phyloP scores from a whole-genome alignment of 2,113 vertebrate species.

The Gymnarchus niloticus region DNA sequence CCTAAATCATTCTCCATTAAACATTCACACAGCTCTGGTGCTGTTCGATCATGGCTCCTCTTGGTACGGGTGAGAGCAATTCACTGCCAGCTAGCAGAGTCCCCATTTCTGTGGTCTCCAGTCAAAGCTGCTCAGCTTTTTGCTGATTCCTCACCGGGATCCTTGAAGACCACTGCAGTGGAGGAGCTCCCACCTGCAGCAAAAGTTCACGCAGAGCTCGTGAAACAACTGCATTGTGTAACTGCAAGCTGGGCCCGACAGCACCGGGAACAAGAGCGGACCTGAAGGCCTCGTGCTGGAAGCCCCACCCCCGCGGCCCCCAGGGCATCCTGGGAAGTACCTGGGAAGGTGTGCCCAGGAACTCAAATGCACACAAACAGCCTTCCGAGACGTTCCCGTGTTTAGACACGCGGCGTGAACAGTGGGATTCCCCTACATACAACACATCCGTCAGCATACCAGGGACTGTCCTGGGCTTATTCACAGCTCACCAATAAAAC shows the following conservation, averaged over 20 bases:
- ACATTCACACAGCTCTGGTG: background rate
- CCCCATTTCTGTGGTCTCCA: background rate
- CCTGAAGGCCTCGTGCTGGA: background rate
- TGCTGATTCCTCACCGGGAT: too few relatives aligned
- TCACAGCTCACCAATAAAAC: background rate
- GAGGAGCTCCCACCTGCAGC: background rate
- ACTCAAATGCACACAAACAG: conserved; percentile 9
- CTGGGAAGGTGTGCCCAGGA: conserved; percentile 5
- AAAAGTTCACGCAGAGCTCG: background rate
- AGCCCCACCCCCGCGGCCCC: background rate
- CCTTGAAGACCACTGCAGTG: background rate
- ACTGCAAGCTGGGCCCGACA: background rate
- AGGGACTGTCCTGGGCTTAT: background rate
- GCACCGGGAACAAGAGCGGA: background rate
- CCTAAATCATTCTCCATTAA: background rate
- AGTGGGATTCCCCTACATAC: background rate
- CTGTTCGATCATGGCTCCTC: background rate
- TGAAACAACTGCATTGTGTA: background rate
- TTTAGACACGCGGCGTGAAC: background rate
- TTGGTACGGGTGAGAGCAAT: background rate
- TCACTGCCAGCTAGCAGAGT: background rate
- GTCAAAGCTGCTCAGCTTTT: background rate
- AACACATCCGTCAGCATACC: too few relatives aligned
- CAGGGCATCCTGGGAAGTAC: conserved; percentile 16
- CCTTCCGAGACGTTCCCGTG: background rate